Evolutionary conservation across 2,113 vertebrate genomes (phyloP).

Genomic region (Stercorarius parasiticus): DNA sequence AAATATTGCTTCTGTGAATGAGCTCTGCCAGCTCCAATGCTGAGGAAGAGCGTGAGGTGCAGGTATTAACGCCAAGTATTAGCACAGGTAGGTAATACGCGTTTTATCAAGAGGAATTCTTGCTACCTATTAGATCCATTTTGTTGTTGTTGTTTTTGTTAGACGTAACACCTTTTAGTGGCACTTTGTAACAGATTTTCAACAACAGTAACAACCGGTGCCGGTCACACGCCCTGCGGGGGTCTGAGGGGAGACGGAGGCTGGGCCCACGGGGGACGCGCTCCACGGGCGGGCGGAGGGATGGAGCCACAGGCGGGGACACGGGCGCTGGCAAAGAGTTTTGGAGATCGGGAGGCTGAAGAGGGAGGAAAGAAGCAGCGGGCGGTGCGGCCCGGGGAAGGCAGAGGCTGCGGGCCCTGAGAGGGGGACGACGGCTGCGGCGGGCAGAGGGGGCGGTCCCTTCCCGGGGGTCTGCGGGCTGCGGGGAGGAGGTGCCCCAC

Average conservation of each 20-base stretch:
- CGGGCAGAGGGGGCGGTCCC: too few relatives aligned
- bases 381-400: too few relatives aligned
- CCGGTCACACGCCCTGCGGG: neutral
- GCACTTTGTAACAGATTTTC: neutral
- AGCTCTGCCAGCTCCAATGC: neutral
- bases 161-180: neutral
- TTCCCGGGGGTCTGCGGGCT: accelerated
- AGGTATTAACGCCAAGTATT: neutral
- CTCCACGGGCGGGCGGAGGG: neutral
- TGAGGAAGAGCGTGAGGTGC: neutral
- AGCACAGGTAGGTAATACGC: accelerated
- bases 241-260: neutral
- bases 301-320: neutral
- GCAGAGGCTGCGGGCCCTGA: neutral
- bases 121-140: too few relatives aligned
- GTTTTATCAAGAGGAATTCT: neutral
- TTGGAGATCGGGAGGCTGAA: neutral
- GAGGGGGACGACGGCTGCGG: accelerated
- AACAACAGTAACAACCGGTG: neutral
- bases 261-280: neutral
- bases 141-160: neutral
- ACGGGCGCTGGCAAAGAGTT: neutral
- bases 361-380: neutral
- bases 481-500: accelerated
- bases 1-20: neutral